Evolutionary conservation across 1,140 invertebrate genomes (phyloP), one percentile per base, ranked within the genome.

Genomic region (Globodera rostochiensis): DNA sequence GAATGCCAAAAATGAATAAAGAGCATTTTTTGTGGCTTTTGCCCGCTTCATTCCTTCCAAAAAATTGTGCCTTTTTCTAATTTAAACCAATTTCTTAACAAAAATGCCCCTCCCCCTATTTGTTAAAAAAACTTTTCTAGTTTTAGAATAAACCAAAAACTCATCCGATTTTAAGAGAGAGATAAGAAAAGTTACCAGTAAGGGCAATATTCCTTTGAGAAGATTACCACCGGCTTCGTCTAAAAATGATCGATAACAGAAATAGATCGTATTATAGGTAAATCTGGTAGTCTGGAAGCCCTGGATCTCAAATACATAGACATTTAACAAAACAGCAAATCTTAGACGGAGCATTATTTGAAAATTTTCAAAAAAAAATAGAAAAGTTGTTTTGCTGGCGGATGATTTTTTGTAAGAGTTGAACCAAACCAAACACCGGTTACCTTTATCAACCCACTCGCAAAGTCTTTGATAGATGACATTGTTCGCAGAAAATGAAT

Each of bases 11-110:
- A 95, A 95, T 87, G 95, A 98, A 84, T 93, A 93, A 0, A 92
- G 2, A 3, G 36, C 36, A 3, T 90, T 98, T 97, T 3, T 95
- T 95, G 89, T 96, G 96, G 84, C 96, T 94, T 0, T 95, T 94
- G 7, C 96, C 93, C 93, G 86, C 93, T 92, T 79, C 86, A 36
- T 15, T 36, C 36, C 36, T 36, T 36, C 36, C 2, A 36, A 36
- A 36, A n/a, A 25, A 25, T 25, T 25, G 0, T 0, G 25, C 1
- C 25, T 25, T 25, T 25, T 25, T 25, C 25, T 25, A 25, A 25
- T 57, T 19, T n/a, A n/a, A 46, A 86, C 83, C 53, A 80, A 19
- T 46, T 77, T 75, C 57, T 86, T 75, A 64, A 84, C 67, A 74
- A 85, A 77, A n/a, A 46, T 15, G 71, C 71, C 75, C 13, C 11